Conservation (phyloP, 2,797 vertebrate species). For the Phaenicophaeus curvirostris region DNA sequence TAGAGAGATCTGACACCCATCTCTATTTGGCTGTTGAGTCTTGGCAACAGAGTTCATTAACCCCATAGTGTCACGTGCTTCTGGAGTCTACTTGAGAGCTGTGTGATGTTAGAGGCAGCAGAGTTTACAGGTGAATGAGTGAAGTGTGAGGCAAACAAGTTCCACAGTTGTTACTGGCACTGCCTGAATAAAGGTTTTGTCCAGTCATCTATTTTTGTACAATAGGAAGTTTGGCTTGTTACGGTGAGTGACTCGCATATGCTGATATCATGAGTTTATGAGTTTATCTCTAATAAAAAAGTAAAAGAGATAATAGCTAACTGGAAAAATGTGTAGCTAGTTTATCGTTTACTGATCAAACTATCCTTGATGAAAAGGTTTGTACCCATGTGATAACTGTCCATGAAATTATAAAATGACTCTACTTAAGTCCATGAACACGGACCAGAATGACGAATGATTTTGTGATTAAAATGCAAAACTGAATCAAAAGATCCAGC, state of each 20-base stretch:
- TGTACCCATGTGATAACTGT: not conserved
- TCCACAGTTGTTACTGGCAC: not conserved
- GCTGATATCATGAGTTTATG: not conserved
- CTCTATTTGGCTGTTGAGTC: conserved; percentile 43
- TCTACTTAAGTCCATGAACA: not conserved
- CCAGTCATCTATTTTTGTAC: not conserved
- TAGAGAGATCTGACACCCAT: conserved; percentile 63
- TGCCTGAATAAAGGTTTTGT: not conserved
- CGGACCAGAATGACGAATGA: not conserved
- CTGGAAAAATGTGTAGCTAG: not conserved
- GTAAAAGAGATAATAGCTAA: not conserved
- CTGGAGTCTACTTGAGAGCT: not conserved
- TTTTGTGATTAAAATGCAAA: not conserved
- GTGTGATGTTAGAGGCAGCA: not conserved
- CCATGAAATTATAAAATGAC: not conserved
- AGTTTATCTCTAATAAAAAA: not conserved
- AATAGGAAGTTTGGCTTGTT: not conserved
- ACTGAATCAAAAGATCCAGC: not conserved
- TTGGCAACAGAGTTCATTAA: not conserved
- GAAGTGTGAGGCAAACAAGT: not conserved
- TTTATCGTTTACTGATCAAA: not conserved
- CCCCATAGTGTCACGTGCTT: not conserved
- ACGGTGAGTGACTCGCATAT: not conserved
- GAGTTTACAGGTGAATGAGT: not conserved
- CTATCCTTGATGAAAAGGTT: not conserved